A percentile compares a stretch with the other conserved stretches of the same genome.
phyloP scores from a whole-genome alignment of 2,797 vertebrate genomes.

The Hemitrygon akajei region DNA sequence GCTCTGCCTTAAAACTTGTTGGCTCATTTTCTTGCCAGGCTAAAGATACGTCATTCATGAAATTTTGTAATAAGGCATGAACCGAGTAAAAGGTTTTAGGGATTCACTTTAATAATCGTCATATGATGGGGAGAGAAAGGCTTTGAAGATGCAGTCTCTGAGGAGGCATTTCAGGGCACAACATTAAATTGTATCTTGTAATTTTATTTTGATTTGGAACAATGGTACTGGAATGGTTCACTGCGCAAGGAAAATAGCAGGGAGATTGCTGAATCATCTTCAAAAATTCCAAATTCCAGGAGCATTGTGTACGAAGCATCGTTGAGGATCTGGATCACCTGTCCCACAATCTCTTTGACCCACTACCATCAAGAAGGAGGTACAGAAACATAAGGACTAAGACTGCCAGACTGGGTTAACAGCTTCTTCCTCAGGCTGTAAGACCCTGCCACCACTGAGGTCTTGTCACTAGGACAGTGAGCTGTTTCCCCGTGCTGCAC shows the following conservation, averaged over 20 bases:
- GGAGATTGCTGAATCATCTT: neutral
- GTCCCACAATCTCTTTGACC: too few relatives aligned
- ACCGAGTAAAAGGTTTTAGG: neutral
- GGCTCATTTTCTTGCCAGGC: too few relatives aligned
- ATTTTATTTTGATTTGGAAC: neutral
- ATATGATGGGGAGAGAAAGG: neutral
- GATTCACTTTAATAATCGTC: neutral
- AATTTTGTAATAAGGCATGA: neutral
- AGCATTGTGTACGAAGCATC: too few relatives aligned
- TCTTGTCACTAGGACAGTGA: too few relatives aligned
- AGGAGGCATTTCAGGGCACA: neutral
- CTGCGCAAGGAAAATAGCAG: neutral
- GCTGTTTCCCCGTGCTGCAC: too few relatives aligned
- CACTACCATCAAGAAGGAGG: too few relatives aligned
- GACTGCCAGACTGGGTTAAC: too few relatives aligned
- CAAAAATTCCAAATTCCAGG: neutral
- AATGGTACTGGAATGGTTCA: neutral
- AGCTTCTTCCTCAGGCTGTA: too few relatives aligned
- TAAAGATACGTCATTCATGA: neutral
- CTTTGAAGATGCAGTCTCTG: neutral
- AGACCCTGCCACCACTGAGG: too few relatives aligned
- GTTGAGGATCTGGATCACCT: too few relatives aligned
- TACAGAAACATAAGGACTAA: too few relatives aligned
- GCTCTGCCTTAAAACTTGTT: neutral
- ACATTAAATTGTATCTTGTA: neutral